Evolutionary conservation across 2,888 invertebrate species (phyloP).

Genomic region (Teleiodes luculella): DNA sequence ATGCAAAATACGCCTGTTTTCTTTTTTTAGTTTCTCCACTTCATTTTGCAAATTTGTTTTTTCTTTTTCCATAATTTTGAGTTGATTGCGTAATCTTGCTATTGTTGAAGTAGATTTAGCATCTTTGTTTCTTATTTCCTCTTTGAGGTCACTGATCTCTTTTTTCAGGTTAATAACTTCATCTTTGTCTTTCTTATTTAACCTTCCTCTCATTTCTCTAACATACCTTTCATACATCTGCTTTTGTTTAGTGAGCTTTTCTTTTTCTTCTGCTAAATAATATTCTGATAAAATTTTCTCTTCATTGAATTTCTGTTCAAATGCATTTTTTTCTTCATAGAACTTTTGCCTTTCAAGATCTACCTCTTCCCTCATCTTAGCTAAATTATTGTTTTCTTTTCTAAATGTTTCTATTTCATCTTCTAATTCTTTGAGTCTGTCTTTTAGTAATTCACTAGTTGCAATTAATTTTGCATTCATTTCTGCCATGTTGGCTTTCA

Average conservation of each 20-base stretch:
- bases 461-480: constrained; percentile 71
- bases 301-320: constrained; percentile 80
- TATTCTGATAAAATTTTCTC: constrained; percentile 82
- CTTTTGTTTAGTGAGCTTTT: constrained; percentile 82
- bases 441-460: constrained; percentile 79
- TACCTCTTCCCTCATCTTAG: constrained; percentile 78
- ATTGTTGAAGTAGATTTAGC: constrained; percentile 84
- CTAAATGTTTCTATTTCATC: constrained; percentile 78
- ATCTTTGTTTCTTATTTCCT: constrained; percentile 85
- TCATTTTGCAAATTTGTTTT: constrained; percentile 81
- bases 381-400: constrained; percentile 68
- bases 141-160: constrained; percentile 81
- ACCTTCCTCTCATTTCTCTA: constrained; percentile 82
- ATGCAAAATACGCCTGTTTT: constrained; percentile 81
- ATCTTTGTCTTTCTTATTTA: constrained; percentile 83
- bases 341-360: constrained; percentile 81
- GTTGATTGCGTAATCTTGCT: constrained; percentile 85
- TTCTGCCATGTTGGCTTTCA: constrained; percentile 62
- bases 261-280: constrained; percentile 83
- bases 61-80: constrained; percentile 85
- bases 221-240: constrained; percentile 82
- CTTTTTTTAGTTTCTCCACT: constrained; percentile 82
- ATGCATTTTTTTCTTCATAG: constrained; percentile 78
- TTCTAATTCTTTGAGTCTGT: constrained; percentile 82
- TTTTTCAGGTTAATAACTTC: constrained; percentile 82